Base-by-base conservation (phyloP, 2,113 vertebrate species). In the Pungitius pungitius region DNA sequence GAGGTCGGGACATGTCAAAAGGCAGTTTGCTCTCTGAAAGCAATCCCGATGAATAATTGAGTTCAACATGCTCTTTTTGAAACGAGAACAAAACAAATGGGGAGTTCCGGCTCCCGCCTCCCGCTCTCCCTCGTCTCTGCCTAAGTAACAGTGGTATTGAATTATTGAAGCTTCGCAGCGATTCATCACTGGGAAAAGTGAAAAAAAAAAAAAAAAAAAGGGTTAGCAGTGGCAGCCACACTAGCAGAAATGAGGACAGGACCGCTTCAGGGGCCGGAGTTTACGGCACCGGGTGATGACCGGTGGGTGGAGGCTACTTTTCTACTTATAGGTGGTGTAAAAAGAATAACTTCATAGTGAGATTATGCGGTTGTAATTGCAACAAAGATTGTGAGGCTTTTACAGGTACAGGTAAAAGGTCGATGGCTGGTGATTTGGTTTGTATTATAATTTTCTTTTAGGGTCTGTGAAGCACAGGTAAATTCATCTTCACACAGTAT, bases 161-260 rank as follows among this genome's bases (percentile, higher is more conserved):
- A 89, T 91, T 77, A 90, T 76, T 90, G 55, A 87, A 76, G 71
- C 56, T 73, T 80, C 71, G 70, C 62, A 62, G 65, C 61, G 66
- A 82, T 88, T 88, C 86, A 49, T 43, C 61, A 58, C 42, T 63
- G 43, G 72, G 40, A 78, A n/a, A 71, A 60, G 65, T 33, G 68
- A 60, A 78, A 30, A 86, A 84, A 74, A n/a, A n/a, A 60, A 78
- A 30, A 86, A 84, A 74, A n/a, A n/a, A n/a, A n/a, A n/a, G n/a
- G 63, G 80, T 78, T 76, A 69, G 68, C 30, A 20, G 69, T 47
- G 73, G 70, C 75, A 76, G 47, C 67, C 49, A 63, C 30, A 43
- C 55, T 65, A 33, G 76, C 69, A 66, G 71, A 77, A 78, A 79
- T 7, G 4, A 69, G 26, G n/a, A 27, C 9, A 9, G 35, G 8